Evolutionary conservation across 1,140 invertebrate species (phyloP), one percentile per base, ranked within the genome.

Genomic region (Pissodes strobi): DNA sequence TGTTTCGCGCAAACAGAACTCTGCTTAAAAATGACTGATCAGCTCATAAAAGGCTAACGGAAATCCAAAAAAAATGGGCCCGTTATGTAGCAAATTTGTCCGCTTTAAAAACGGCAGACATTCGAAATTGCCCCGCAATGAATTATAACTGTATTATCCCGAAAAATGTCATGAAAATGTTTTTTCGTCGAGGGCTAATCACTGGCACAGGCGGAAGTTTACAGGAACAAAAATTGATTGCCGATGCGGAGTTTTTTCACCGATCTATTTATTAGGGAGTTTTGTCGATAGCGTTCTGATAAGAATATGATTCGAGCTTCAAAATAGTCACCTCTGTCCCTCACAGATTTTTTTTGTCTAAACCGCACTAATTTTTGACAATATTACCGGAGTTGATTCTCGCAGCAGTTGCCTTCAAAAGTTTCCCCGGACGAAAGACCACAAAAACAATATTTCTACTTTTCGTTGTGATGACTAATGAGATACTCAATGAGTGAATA

Each of bases 141-240:
- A 61, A 52, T 61, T 59, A 59, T 59, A 59, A 59, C 56, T 37
- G 56, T 59, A 48, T 59, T 59, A 59, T 34, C 18, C 56, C 15
- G 43, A 49, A 59, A 59, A 59, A 59, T 59, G 23, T 48, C 41
- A 43, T 43, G 43, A 57, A 57, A 45, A 45, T 57, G 38, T 57
- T 59, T 59, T 59, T 37, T 37, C 25, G 43, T n/a, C 38, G 41
- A 37, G 30, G 21, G 39, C 39, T 57, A 59, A 59, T 48, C 56
- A 59, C 22, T 37, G 38, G 17, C 39, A n/a, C 1, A 17, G 23
- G 41, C 39, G 53, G 38, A 56, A 56, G 19, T 57, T 57, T 55
- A 23, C 37, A 39, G 19, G 57, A 61, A 17, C 13, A 51, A 43
- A 30, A 52, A 61, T 52, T 61, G 48, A 61, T 61, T 61, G 58